Evolutionary conservation across 2,888 invertebrate species (phyloP), one percentile per base, ranked within the genome.

Genomic region (Xanthorhoe spadicearia): DNA sequence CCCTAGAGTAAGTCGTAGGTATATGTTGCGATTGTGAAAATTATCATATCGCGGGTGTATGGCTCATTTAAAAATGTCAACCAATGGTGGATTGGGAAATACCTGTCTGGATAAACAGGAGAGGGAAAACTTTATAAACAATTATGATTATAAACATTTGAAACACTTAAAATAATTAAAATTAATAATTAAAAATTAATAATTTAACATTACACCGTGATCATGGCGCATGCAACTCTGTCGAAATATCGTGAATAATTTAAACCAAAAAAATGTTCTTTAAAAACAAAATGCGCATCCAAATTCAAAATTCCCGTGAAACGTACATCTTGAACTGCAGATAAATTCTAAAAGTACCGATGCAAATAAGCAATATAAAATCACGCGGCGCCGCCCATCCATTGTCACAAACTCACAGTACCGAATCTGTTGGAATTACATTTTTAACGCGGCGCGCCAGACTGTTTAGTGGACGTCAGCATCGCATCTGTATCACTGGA

Each of bases 401-500:
- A 63, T 60, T 63, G 67, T 66, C 62, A 69, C 70, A 61, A n/a
- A n/a, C n/a, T n/a, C n/a, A n/a, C n/a, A n/a, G n/a, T n/a, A 58
- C 53, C 15, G 58, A 62, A 68, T 67, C 70, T 61, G 67, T 48
- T 56, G 63, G 65, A 56, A 71, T 70, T 74, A 71, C 70, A 69
- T 73, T 75, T 76, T 74, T 70, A 76, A 63, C 68, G 72, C 57
- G 53, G 32, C 50, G 58, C 46, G 13, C 32, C 49, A 32, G 28
- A 57, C 59, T 52, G 53, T 63, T 57, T 60, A 52, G 64, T 68
- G 32, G 38, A 2, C 13, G 38, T 43, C 38, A 43, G 38, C 38
- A 43, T 43, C 13, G 38, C 13, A 13, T 0, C 13, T 2, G 13
- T 43, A 13, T 13, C 38, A 13, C 3, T 43, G 13, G 13, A 38